Conservation (phyloP, 2,113 vertebrate species). For the Sapayoa aenigma region DNA sequence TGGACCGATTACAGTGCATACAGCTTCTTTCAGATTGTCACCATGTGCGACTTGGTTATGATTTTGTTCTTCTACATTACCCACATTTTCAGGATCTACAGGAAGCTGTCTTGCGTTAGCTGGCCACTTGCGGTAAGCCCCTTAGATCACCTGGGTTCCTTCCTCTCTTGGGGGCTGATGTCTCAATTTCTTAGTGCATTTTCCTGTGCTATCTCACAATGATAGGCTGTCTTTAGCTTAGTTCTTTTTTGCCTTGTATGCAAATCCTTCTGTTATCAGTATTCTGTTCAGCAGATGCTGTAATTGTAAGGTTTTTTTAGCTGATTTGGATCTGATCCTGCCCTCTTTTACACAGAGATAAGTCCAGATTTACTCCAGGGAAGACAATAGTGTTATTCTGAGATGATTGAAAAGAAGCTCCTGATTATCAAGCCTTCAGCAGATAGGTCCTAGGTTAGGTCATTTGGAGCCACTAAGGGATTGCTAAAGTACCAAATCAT, state of each 20-base stretch:
- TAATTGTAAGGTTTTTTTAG: background rate
- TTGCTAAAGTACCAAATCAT: background rate
- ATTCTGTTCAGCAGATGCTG: background rate
- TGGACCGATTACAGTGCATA: slow-evolving; percentile 78
- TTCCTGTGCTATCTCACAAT: background rate
- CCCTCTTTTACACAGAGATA: background rate
- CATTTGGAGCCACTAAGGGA: background rate
- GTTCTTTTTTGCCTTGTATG: background rate
- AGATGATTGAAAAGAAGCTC: background rate
- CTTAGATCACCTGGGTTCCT: background rate
- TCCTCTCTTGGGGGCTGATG: background rate
- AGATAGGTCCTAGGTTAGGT: background rate
- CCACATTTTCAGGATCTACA: slow-evolving; percentile 85
- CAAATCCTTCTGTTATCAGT: background rate
- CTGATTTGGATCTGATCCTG: background rate
- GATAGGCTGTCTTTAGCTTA: background rate
- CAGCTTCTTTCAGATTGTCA: slow-evolving; percentile 88
- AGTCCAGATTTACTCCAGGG: background rate
- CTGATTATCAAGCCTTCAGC: background rate
- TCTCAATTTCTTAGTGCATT: background rate
- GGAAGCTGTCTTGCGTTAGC: slow-evolving; percentile 86
- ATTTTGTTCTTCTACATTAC: slow-evolving; percentile 87
- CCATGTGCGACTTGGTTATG: slow-evolving; percentile 86
- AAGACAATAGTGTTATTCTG: background rate
- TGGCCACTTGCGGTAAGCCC: slow-evolving; percentile 88